These are phyloP conservation scores for Scaptomyza reducta DNA, from an alignment of 2,888 invertebrate genomes.

Conservation along the genomic window DNA sequence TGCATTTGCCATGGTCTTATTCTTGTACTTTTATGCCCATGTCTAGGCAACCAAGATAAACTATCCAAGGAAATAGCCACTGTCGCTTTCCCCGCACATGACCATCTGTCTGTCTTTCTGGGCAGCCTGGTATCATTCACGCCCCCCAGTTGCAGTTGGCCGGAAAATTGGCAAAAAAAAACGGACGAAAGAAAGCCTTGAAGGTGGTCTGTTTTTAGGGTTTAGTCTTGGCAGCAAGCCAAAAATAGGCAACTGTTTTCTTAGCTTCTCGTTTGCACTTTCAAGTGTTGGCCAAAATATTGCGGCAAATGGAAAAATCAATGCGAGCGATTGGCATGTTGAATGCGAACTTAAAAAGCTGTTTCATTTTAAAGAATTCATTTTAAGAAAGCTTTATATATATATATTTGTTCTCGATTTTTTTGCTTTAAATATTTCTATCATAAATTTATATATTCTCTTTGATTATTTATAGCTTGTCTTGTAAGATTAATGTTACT, in stretches of 20 bases:
- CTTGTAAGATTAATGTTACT: background rate
- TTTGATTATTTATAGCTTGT: background rate
- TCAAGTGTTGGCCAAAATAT: slow-evolving; percentile 26
- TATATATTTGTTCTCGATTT: background rate
- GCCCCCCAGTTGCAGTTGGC: slow-evolving; percentile 26
- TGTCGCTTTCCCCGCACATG: slow-evolving; percentile 13
- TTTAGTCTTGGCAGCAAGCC: slow-evolving; percentile 50
- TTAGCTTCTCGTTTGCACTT: slow-evolving; percentile 27
- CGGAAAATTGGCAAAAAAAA: slow-evolving; percentile 32
- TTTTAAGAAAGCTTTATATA: background rate
- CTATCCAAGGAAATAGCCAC: slow-evolving; percentile 32
- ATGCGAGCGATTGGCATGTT: slow-evolving; percentile 41
- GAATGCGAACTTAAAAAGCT: slow-evolving; percentile 9
- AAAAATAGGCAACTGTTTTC: slow-evolving; percentile 23
- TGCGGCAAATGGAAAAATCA: slow-evolving; percentile 58
- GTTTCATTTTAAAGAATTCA: slow-evolving; percentile 7
- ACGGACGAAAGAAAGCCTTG: slow-evolving; percentile 4
- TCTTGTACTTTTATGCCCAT: slow-evolving; percentile 48
- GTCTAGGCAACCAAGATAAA: slow-evolving; percentile 47
- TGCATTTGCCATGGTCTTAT: slow-evolving; percentile 46
- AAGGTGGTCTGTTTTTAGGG: slow-evolving; percentile 47
- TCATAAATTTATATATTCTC: background rate
- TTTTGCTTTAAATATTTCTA: background rate
- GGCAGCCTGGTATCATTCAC: background rate
- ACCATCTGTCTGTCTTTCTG: slow-evolving; percentile 1